Percentiles rank a stretch among this genome's conserved stretches.
Conservation (phyloP, 2,113 vertebrate genomes). For the Typhlomys cinereus region DNA sequence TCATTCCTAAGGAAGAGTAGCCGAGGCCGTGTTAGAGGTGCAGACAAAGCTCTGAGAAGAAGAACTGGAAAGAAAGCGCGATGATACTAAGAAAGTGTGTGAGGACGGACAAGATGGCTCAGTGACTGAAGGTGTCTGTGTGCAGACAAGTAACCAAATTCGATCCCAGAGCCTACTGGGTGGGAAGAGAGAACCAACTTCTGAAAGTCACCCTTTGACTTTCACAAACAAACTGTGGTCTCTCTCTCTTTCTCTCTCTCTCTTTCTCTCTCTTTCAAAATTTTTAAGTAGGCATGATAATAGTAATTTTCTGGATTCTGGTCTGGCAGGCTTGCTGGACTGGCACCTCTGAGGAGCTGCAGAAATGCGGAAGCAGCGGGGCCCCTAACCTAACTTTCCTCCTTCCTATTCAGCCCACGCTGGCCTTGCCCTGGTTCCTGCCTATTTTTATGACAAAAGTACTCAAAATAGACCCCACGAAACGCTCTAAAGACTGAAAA, state of each 20-base stretch:
- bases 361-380: background rate
- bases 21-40: background rate
- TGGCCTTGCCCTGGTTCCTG: conserved; percentile 43
- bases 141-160: no score
- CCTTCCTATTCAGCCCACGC: conserved; percentile 46
- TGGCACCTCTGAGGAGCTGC: background rate
- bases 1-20: background rate
- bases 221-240: no score
- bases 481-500: conserved; percentile 19
- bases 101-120: no score
- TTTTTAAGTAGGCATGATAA: no score
- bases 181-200: no score
- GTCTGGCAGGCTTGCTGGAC: background rate
- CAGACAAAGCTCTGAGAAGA: background rate
- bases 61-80: background rate
- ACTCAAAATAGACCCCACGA: conserved; percentile 57
- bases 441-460: conserved; percentile 66
- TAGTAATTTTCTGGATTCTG: background rate
- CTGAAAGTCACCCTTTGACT: no score
- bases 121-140: no score
- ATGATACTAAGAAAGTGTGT: no score
- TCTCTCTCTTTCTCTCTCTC: no score
- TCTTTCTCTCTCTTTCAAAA: no score
- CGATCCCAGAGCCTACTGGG: no score
- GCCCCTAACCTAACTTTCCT: background rate